Evolutionary conservation across 2,797 vertebrate species (phyloP).

Genomic region (Poecile montanus): DNA sequence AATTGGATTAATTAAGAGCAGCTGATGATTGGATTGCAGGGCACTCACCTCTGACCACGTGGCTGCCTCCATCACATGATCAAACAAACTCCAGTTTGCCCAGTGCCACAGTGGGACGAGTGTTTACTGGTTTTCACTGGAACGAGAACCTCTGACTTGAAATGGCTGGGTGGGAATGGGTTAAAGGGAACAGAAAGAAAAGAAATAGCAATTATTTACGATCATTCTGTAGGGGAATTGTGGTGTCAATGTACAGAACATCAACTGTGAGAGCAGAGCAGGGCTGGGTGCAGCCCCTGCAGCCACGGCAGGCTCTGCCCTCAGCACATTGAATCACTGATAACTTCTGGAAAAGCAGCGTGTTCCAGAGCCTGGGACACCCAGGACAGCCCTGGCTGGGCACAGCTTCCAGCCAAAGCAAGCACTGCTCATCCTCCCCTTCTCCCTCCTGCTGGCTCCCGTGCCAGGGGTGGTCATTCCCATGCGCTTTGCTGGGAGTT

Average conservation of each 20-base stretch:
- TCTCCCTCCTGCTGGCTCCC: background rate
- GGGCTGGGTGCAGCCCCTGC: background rate
- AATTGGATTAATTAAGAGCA: background rate
- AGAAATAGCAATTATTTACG: background rate
- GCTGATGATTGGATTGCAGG: background rate
- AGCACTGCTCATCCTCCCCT: background rate
- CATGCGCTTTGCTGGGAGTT: fast-evolving
- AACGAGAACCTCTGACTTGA: constrained; percentile 76
- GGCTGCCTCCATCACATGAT: constrained; percentile 84
- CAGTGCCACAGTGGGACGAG: constrained; percentile 62
- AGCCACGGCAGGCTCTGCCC: background rate
- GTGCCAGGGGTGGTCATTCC: background rate
- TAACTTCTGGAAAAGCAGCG: background rate
- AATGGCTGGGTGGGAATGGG: constrained; percentile 53
- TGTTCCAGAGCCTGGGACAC: background rate
- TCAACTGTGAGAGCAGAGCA: background rate
- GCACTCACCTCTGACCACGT: constrained; percentile 55
- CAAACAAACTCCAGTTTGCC: constrained; percentile 90
- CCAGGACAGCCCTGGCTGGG: background rate
- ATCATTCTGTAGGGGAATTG: background rate
- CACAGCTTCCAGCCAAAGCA: background rate
- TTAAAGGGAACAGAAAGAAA: background rate
- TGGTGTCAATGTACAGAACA: background rate
- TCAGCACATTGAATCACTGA: background rate
- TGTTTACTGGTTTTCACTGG: constrained; percentile 73